These are phyloP conservation scores for Montipora capricornis DNA, from an alignment of 64 coral and sea anemone species.

Conservation along the genomic window DNA sequence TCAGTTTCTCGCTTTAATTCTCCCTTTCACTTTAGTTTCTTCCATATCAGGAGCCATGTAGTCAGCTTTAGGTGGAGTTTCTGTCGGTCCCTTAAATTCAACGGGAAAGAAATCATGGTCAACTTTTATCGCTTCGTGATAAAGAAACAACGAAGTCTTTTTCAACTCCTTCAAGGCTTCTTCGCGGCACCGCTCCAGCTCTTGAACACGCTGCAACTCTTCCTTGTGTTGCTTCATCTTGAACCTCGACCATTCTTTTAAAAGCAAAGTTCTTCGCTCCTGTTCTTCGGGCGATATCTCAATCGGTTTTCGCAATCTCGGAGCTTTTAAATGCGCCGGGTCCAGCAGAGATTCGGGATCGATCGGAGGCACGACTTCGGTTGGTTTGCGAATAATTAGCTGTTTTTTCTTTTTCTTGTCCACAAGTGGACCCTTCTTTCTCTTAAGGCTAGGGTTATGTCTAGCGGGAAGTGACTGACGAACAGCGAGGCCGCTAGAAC, in stretches of 20 bases:
- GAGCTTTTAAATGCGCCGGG: slow-evolving; percentile 55
- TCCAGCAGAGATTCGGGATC: slow-evolving; percentile 79
- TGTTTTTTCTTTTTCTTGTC: slow-evolving; percentile 69
- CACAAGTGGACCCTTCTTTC: slow-evolving; percentile 74
- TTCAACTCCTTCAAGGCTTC: slow-evolving; percentile 94
- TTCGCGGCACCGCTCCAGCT: slow-evolving; percentile 84
- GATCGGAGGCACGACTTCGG: slow-evolving; percentile 80
- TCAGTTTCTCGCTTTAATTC: slow-evolving; percentile 1
- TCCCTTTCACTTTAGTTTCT: slow-evolving; percentile 31
- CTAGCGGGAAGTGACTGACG: slow-evolving; percentile 63
- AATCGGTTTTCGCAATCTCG: slow-evolving; percentile 50
- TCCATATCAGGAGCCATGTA: slow-evolving; percentile 94
- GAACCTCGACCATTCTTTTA: slow-evolving; percentile 96
- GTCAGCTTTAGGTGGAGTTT: slow-evolving; percentile 87
- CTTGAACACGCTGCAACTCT: slow-evolving; percentile 92
- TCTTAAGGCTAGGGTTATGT: slow-evolving; percentile 88
- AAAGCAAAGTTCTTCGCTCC: slow-evolving; percentile 79
- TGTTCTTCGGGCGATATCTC: slow-evolving; percentile 74
- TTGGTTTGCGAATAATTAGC: slow-evolving; percentile 69
- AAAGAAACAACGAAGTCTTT: slow-evolving; percentile 85
- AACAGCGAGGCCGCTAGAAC: slow-evolving; percentile 69
- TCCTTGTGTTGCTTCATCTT: slow-evolving; percentile 96
- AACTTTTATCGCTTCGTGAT: slow-evolving; percentile 89
- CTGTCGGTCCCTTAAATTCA: slow-evolving; percentile 90
- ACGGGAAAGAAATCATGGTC: slow-evolving; percentile 86